Base-by-base conservation (phyloP, 2,113 vertebrate genomes). In the Oncorhynchus clarkii region DNA sequence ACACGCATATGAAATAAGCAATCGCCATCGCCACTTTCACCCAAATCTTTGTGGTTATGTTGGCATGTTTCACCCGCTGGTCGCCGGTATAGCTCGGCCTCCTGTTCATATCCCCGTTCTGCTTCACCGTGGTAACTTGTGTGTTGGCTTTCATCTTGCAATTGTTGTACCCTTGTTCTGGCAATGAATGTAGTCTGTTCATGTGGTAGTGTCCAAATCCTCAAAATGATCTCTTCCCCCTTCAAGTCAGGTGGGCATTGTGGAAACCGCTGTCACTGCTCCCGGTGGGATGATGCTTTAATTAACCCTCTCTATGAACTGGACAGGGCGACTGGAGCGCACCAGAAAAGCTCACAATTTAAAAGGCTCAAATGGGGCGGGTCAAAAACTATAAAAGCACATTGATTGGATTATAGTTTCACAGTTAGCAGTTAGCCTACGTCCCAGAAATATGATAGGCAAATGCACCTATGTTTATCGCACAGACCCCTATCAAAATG, bases 1-100 rank as follows among this genome's bases (percentile, higher is more conserved):
- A 97, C 70, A 97, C 95, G 84, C 95, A 94, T 45, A 97, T 82
- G 78, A 95, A 95, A 86, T 96, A 95, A 0, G 93, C 92, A 65
- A 94, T 90, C 0, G 95, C 93, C 65, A 96, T 95, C 1, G 94
- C 95, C 75, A 96, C 92, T 83, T 96, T 95, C 72, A 96, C 89
- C 96, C 96, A 96, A 16, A 95, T 92, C 77, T 92, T 94, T 26
- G 91, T 92, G 34, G 90, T 91, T 84, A 90, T 87, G 77, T 86
- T 93, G 78, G 83, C 87, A 78, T 91, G 91, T 51, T 86, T 93
- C 71, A 88, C 89, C 86, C 92, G 91, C 82, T 92, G 93, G 67
- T 95, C 94, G 0, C 89, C 94, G 11, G 94, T 92, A 0, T 92
- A 95, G 84, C 93, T 95, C 73, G 93, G 91, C 88, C 93, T 88